Percentiles rank a stretch among this genome's conserved stretches.
Conservation (phyloP, 2,888 invertebrate genomes). For the Sicus ferrugineus region DNA sequence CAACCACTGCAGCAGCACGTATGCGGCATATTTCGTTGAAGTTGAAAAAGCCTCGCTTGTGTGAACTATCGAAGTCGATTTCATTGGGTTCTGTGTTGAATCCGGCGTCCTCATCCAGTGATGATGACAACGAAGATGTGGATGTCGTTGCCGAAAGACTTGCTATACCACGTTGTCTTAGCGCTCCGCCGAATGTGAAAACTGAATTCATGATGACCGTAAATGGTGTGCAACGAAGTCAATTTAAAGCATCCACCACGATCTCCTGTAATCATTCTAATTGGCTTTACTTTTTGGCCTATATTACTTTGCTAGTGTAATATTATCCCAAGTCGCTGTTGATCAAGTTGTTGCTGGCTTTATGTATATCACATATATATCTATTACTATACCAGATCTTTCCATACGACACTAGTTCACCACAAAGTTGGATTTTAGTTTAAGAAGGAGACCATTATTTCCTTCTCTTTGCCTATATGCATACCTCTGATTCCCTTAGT, state of each 20-base stretch:
- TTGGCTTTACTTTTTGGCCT: background rate
- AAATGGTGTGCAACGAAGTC: slow-evolving; percentile 48
- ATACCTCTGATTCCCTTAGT: too few relatives aligned
- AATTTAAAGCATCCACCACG: background rate
- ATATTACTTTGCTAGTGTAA: slow-evolving; percentile 20
- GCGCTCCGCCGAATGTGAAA: slow-evolving; percentile 50
- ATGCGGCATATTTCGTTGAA: slow-evolving; percentile 41
- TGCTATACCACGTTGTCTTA: slow-evolving; percentile 45
- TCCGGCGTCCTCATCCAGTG: slow-evolving; percentile 47
- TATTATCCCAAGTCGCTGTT: background rate
- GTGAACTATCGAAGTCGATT: slow-evolving; percentile 49
- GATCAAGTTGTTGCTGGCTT: too few relatives aligned
- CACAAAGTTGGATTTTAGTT: too few relatives aligned
- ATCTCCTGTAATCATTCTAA: background rate
- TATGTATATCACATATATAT: too few relatives aligned
- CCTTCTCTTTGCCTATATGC: too few relatives aligned
- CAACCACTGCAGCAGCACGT: background rate
- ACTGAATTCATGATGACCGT: slow-evolving; percentile 51
- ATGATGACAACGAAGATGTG: slow-evolving; percentile 43
- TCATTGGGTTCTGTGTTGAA: slow-evolving; percentile 46
- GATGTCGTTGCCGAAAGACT: slow-evolving; percentile 9
- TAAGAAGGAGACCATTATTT: too few relatives aligned
- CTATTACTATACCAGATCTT: too few relatives aligned
- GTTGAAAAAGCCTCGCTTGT: slow-evolving; percentile 43
- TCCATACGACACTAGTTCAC: too few relatives aligned